Base-by-base conservation (phyloP, 2,888 invertebrate species). In the Nipponacmea schrenckii region DNA sequence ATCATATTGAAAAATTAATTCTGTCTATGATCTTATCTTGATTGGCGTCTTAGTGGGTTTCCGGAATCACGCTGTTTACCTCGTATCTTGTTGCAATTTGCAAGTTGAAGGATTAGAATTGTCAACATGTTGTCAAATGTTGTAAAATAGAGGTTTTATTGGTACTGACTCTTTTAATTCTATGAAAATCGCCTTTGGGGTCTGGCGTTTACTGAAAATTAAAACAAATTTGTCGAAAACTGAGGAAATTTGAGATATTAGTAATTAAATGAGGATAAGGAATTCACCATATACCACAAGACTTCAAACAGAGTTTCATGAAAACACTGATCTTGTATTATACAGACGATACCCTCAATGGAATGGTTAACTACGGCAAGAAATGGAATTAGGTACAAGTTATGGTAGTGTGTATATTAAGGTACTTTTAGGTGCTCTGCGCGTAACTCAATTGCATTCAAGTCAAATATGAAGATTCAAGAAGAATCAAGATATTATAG, bases 41-140 rank as follows among this genome's bases (percentile, higher is more conserved):
- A 56, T 56, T 56, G 56, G 24, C 24, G 24, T 56, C 56, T 56
- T 56, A 56, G 56, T 24, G 56, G 10, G 56, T 56, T 56, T 56
- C 56, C 56, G 56, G 56, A 56, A 56, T 24, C 56, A 56, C 24
- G 24, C 56, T 56, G 56, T 56, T 56, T 24, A 56, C 56, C 56
- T 12, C 20, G 56, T 56, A 56, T 56, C 56, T 56, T 24, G 56
- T 56, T 56, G 56, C 56, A 56, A 20, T 24, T 56, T 56, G 20
- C 56, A 56, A 56, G 56, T 56, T 24, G 20, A 10, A 14, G 14
- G 56, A 56, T 56, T 56, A 56, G 24, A 56, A 56, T 56, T 56
- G 56, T 56, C 56, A 56, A 56, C 56, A 56, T 56, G 56, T 56
- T 56, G 56, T 56, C 56, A 56, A 56, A 56, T 56, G 20, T 56